Percentiles rank a stretch among this genome's conserved stretches.
Conservation (phyloP, 2,888 invertebrate genomes). For the Mermis nigrescens region DNA sequence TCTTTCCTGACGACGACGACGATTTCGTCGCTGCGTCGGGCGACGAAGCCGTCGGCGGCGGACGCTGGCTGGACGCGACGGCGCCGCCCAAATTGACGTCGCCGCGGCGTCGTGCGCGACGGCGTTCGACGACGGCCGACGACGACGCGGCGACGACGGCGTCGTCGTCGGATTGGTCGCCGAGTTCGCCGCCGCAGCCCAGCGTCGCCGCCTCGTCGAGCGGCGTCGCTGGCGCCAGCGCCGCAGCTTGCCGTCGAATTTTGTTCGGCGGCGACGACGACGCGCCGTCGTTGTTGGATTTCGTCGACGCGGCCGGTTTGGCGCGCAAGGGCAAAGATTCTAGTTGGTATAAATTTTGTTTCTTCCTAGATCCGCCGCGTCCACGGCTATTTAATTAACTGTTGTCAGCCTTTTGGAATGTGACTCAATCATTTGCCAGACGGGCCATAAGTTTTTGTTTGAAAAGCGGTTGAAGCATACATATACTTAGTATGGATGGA, state of each 20-base stretch:
- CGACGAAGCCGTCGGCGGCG: neutral
- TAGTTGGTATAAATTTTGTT: too few species aligned
- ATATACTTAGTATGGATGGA: too few species aligned
- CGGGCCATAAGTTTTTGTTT: too few species aligned
- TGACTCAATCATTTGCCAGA: too few species aligned
- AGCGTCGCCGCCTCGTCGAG: neutral
- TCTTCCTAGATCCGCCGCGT: too few species aligned
- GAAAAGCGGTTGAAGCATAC: too few species aligned
- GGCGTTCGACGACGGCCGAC: neutral
- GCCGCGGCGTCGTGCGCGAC: too few species aligned
- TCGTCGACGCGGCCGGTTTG: too few species aligned
- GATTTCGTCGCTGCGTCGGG: too few species aligned
- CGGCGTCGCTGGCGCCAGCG: neutral
- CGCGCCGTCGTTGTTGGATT: neutral
- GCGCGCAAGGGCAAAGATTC: too few species aligned
- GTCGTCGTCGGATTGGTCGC: neutral
- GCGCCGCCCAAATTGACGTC: neutral
- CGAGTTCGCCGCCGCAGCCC: neutral
- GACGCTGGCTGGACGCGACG: neutral
- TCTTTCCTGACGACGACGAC: conserved; percentile 3
- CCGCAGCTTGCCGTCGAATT: neutral
- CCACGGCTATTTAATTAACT: too few species aligned
- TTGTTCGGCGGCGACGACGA: neutral
- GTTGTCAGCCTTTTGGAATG: too few species aligned
- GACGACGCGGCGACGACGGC: neutral